These are phyloP conservation scores for Natrix natrix DNA, from an alignment of 2,797 vertebrate species.

Conservation along the genomic window DNA sequence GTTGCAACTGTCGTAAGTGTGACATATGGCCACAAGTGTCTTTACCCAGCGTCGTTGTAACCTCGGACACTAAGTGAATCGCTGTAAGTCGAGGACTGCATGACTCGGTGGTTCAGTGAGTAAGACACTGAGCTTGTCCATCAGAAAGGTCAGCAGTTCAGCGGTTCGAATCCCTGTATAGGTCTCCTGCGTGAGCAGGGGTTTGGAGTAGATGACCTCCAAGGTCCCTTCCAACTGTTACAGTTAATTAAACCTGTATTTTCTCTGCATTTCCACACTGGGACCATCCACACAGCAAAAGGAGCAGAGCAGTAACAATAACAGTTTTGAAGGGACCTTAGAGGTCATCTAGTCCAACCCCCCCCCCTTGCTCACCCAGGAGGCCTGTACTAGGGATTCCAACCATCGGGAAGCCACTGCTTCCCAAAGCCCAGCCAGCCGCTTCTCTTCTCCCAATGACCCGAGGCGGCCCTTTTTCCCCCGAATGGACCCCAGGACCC, in stretches of 20 bases:
- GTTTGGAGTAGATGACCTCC: too few relatives aligned
- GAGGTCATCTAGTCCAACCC: too few relatives aligned
- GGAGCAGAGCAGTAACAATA: background rate
- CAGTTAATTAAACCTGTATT: background rate
- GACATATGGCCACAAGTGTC: background rate
- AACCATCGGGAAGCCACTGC: background rate
- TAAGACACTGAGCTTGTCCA: too few relatives aligned
- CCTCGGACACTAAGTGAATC: background rate
- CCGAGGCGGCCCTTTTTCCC: background rate
- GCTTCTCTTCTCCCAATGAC: background rate
- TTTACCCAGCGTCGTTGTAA: background rate
- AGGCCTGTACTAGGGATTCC: too few relatives aligned
- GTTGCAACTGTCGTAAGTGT: background rate
- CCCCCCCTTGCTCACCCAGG: too few relatives aligned
- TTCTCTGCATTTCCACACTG: background rate
- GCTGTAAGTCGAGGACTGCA: background rate
- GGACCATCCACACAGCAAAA: background rate
- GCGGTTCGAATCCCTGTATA: too few relatives aligned
- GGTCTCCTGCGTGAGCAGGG: too few relatives aligned
- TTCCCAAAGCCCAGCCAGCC: background rate
- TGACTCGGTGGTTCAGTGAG: too few relatives aligned
- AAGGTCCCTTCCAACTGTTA: too few relatives aligned
- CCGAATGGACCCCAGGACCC: background rate
- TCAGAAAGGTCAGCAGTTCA: too few relatives aligned
- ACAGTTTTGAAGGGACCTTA: too few relatives aligned